These are phyloP conservation scores for Festucalex cinctus DNA, from an alignment of 2,113 vertebrate genomes.

Conservation along the genomic window DNA sequence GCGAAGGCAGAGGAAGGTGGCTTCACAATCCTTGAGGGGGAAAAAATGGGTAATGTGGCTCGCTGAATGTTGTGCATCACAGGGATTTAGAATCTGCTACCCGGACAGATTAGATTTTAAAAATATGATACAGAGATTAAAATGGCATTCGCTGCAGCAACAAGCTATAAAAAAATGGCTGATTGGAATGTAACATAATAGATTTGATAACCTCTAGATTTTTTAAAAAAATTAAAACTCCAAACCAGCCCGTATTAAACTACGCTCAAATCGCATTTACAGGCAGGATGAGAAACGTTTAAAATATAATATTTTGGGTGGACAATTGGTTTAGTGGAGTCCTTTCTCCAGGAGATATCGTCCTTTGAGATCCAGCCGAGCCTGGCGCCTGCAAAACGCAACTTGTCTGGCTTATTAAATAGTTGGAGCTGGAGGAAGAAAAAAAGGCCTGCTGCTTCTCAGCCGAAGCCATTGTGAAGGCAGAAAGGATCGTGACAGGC, in stretches of 20 bases:
- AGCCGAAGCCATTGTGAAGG: slow-evolving; percentile 67
- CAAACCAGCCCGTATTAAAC: neutral
- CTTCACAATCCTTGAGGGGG: too few relatives aligned
- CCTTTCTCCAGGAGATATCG: slow-evolving; percentile 79
- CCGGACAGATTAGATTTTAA: neutral
- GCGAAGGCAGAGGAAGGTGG: too few relatives aligned
- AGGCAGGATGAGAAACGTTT: slow-evolving; percentile 19
- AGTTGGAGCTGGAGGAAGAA: slow-evolving; percentile 73
- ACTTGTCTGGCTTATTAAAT: slow-evolving; percentile 84
- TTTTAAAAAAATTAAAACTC: neutral
- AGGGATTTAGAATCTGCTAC: too few relatives aligned
- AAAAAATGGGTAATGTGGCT: too few relatives aligned
- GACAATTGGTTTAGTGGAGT: slow-evolving; percentile 79
- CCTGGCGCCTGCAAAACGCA: slow-evolving; percentile 82
- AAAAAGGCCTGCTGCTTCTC: slow-evolving; percentile 76
- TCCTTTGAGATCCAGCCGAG: slow-evolving; percentile 78
- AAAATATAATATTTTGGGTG: slow-evolving; percentile 72
- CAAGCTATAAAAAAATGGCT: too few relatives aligned
- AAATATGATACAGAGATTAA: neutral
- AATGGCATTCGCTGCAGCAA: neutral
- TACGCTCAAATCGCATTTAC: neutral
- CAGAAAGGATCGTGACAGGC: slow-evolving; percentile 69
- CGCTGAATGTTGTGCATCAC: too few relatives aligned
- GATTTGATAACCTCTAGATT: too few relatives aligned
- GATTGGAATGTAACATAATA: too few relatives aligned